A percentile compares a stretch with the other conserved stretches of the same genome.
Conservation (phyloP, 2,888 invertebrate species). For the Diaperis boleti region DNA sequence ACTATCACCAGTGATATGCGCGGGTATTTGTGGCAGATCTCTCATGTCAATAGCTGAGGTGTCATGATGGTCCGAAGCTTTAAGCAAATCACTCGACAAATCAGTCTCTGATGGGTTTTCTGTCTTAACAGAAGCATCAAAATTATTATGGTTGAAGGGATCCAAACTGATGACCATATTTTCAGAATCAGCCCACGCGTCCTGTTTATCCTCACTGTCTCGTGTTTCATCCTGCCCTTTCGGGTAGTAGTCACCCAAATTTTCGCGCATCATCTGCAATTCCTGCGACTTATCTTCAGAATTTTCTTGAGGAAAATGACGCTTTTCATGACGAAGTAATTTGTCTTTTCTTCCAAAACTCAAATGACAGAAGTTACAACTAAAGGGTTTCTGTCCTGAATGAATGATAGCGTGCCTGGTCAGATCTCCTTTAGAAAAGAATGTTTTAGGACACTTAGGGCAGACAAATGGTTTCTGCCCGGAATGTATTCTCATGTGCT, state of each 20-base stretch:
- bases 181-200: conserved; percentile 61
- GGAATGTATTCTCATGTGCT: conserved; percentile 79
- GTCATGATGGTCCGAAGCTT: conserved; percentile 40
- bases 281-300: conserved; percentile 60
- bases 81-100: conserved; percentile 36
- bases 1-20: conserved; percentile 60
- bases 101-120: conserved; percentile 50
- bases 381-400: conserved; percentile 75
- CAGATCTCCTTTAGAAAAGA: conserved; percentile 77
- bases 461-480: conserved; percentile 80
- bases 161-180: conserved; percentile 73
- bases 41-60: conserved; percentile 38
- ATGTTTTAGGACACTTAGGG: conserved; percentile 78
- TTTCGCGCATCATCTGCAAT: conserved; percentile 59
- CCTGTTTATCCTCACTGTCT: conserved; percentile 34
- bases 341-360: conserved; percentile 79
- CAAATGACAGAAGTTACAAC: conserved; percentile 75
- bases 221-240: conserved; percentile 17
- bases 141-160: conserved; percentile 69
- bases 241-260: conserved; percentile 53
- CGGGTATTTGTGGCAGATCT: conserved; percentile 55
- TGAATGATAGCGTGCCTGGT: conserved; percentile 77
- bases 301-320: conserved; percentile 68
- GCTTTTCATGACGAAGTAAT: conserved; percentile 74
- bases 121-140: conserved; percentile 42